Conservation (phyloP, 2,113 vertebrate species). For the Rallus limicola region DNA sequence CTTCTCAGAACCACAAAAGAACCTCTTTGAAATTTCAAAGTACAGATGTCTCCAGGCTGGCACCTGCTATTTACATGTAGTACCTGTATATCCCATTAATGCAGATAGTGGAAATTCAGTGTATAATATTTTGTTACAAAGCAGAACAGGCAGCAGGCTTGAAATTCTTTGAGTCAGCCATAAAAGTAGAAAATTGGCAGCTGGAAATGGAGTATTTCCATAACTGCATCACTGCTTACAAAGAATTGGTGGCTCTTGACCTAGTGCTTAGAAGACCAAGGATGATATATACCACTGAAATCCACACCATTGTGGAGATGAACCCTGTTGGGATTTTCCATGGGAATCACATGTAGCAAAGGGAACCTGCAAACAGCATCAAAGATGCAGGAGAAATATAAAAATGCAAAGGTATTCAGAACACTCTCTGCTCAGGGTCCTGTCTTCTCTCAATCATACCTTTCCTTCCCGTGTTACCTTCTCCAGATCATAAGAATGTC, state of each 20-base stretch:
- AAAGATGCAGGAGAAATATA: neutral
- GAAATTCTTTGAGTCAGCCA: slow-evolving; percentile 1
- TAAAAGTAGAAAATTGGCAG: neutral
- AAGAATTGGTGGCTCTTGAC: neutral
- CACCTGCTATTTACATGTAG: neutral
- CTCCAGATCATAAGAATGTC: neutral
- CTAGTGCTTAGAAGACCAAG: neutral
- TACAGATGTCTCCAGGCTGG: neutral
- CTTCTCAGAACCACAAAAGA: neutral
- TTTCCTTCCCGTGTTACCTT: neutral
- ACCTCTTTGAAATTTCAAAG: slow-evolving; percentile 10
- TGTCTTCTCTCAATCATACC: neutral
- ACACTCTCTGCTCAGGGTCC: neutral
- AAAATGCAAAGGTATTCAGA: neutral
- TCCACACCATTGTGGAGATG: neutral
- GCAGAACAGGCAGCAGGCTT: slow-evolving; percentile 15
- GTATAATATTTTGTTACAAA: slow-evolving; percentile 30
- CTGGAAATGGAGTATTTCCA: neutral
- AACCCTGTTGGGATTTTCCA: neutral
- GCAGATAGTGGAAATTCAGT: slow-evolving; percentile 6
- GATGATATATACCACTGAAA: neutral
- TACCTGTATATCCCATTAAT: neutral
- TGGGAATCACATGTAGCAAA: neutral
- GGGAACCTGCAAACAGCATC: neutral
- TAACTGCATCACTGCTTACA: neutral